These are phyloP conservation scores for Erethizon dorsatum DNA, from an alignment of 2,797 vertebrate species.

Conservation along the genomic window DNA sequence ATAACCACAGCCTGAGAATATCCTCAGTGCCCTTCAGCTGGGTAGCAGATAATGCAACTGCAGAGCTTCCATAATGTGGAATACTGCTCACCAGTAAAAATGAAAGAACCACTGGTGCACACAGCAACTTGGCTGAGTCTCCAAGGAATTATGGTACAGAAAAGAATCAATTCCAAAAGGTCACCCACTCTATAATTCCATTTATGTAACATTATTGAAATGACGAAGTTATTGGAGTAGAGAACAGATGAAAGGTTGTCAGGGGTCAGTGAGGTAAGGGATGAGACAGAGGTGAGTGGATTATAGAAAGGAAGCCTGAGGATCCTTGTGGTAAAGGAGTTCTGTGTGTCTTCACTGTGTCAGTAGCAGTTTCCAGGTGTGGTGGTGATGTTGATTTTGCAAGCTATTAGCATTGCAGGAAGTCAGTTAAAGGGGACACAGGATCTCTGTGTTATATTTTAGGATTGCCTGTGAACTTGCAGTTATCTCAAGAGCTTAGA, in stretches of 20 bases:
- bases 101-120: fast-evolving
- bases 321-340: too few species aligned
- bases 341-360: not conserved
- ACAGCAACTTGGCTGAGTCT: not conserved
- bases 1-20: not conserved
- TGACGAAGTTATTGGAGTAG: not conserved
- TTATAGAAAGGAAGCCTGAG: not conserved
- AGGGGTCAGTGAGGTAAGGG: not conserved
- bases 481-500: not conserved
- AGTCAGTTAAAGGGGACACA: not conserved
- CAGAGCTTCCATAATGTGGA: not conserved
- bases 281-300: too few species aligned
- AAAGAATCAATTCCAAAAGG: not conserved
- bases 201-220: not conserved
- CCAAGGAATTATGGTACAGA: not conserved
- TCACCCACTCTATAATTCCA: not conserved
- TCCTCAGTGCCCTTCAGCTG: not conserved
- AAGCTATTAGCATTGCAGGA: not conserved
- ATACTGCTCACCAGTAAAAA: not conserved
- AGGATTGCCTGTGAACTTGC: not conserved
- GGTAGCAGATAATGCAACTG: not conserved
- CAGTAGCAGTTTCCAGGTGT: not conserved
- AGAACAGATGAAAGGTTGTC: not conserved
- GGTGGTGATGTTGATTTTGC: not conserved
- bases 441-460: not conserved